Base-by-base conservation (phyloP, 2,888 invertebrate species). In the Leucophora obtusa region DNA sequence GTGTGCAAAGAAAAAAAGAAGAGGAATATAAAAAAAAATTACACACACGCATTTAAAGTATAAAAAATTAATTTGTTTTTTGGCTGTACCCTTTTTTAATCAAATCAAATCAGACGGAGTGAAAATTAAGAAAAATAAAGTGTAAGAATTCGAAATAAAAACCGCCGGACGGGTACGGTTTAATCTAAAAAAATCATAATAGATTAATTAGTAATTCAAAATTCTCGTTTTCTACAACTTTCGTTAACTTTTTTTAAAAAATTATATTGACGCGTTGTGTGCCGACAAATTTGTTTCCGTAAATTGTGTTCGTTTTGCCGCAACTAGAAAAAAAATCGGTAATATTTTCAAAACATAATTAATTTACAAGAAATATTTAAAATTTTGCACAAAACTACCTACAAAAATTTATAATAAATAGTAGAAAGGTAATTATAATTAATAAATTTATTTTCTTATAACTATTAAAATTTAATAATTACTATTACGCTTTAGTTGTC, bases 241-340 rank as follows among this genome's bases (percentile, higher is more conserved):
- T 53, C 65, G 59, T 38, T 71, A 53, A 65, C 53, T 28, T 50
- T 50, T 15, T 9, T 17, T 58, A 58, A 56, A 18, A 56, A 5
- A 54, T 59, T 28, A 53, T 35, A 50, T 71, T 79, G 75, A 75
- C 66, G 71, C 68, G 71, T 80, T 80, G 71, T 72, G 70, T 75
- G 71, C 59, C 33, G n/a, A 65, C 18, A 24, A 56, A 70, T 54
- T 56, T 14, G 53, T 77, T 35, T 28, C 4, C 28, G 3, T 28
- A 28, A 54, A 43, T 17, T 21, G 28, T 28, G 4, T 4, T 28
- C 28, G 28, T 66, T 71, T 53, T 71, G 33, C 71, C 71, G 71
- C 79, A 75, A 80, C 58, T 80, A 75, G 71, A 71, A 73, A 65
- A 53, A 51, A 28, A 21, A 51, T 60, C 6, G 7, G 28, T 15